phyloP scores from a whole-genome alignment of 2,797 vertebrate genomes.

The Aplochiton taeniatus region DNA sequence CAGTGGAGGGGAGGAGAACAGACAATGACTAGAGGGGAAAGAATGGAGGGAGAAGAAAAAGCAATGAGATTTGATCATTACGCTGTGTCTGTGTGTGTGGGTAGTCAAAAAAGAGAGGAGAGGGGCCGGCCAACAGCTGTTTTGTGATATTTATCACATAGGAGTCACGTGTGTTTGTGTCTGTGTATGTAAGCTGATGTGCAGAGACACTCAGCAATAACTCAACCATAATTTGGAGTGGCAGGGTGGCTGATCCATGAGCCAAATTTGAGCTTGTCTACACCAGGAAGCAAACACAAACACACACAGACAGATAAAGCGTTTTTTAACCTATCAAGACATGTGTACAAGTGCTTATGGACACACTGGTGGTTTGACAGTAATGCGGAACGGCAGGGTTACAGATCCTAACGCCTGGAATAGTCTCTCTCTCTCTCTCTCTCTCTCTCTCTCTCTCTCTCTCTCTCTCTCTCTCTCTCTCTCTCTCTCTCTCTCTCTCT shows the following conservation, averaged over 20 bases:
- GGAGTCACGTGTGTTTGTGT: neutral
- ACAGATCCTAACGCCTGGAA: slow-evolving; percentile 32
- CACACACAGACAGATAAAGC: neutral
- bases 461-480: too few species aligned
- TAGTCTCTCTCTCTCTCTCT: neutral
- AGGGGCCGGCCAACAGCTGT: too few species aligned
- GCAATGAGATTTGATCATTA: neutral
- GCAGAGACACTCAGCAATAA: too few species aligned
- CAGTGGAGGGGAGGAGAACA: neutral
- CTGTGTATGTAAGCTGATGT: neutral
- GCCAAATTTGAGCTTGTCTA: neutral
- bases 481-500: too few species aligned
- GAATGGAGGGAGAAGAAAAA: neutral
- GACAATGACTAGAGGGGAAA: neutral
- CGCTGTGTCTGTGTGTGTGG: slow-evolving; percentile 4
- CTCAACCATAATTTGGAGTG: slow-evolving; percentile 14
- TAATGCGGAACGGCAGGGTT: slow-evolving; percentile 36
- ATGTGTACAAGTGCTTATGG: neutral
- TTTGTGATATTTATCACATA: too few species aligned
- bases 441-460: too few species aligned
- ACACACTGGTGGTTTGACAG: slow-evolving; percentile 25
- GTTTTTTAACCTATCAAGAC: too few species aligned
- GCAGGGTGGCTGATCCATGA: slow-evolving; percentile 10
- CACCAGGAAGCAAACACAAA: too few species aligned
- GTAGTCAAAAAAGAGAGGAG: too few species aligned